Evolutionary conservation across 2,888 invertebrate species (phyloP), one percentile per base, ranked within the genome.

Genomic region (Metopia argyrocephala): DNA sequence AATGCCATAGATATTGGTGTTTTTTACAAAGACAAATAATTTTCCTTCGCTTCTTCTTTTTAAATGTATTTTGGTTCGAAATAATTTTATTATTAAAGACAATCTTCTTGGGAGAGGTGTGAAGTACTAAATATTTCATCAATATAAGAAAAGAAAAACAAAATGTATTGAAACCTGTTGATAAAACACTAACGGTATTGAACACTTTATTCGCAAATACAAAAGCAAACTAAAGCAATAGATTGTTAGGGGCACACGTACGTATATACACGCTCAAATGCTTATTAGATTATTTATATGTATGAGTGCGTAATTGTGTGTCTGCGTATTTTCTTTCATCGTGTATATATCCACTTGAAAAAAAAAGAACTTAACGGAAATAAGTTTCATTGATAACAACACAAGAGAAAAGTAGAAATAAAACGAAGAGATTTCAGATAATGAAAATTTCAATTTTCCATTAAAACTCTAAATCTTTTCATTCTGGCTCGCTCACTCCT

Each of bases 361-460:
- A n/a, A n/a, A n/a, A n/a, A n/a, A n/a, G n/a, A 66, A 52, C 57
- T 66, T 28, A 56, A 76, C 15, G 69, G 69, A 64, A 57, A 70
- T 65, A 57, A 64, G 57, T n/a, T 70, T 65, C 65, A 70, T 76
- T 70, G 64, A 38, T 23, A 70, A 70, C 45, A 69, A 69, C 31
- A 62, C 64, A 64, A 45, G 25, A 12, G 48, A 54, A 57, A 70
- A 38, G 64, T 50, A 48, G 56, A 50, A 38, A 15, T 15, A 6
- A 38, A 57, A 57, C 31, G 50, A 28, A 48, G 15, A 38, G 7
- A 50, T n/a, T n/a, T n/a, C n/a, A n/a, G n/a, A n/a, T n/a, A n/a
- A n/a, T n/a, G n/a, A n/a, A n/a, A n/a, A n/a, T n/a, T n/a, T n/a
- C n/a, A n/a, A n/a, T n/a, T n/a, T n/a, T n/a, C n/a, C n/a, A n/a